A percentile compares a stretch with the other conserved stretches of the same genome.
phyloP scores from a whole-genome alignment of 2,113 vertebrate genomes.

The Chrysemys picta region DNA sequence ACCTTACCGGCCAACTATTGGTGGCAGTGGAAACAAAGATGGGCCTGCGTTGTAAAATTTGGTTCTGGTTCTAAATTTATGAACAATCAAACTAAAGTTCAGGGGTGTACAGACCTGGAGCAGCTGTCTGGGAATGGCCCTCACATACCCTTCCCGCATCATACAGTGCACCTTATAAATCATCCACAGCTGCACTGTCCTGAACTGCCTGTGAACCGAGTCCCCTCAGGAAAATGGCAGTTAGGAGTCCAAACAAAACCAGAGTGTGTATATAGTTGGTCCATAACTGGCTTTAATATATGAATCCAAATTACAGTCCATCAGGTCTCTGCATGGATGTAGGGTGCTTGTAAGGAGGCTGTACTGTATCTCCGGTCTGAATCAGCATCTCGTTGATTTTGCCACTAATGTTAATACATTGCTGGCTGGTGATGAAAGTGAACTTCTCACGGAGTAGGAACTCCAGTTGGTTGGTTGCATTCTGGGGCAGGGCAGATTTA shows the following conservation, averaged over 20 bases:
- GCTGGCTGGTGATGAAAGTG: not conserved
- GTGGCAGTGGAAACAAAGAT: not conserved
- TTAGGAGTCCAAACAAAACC: not conserved
- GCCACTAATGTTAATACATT: not conserved
- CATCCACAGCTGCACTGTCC: not conserved
- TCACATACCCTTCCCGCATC: not conserved
- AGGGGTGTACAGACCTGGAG: not conserved
- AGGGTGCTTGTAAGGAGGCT: not conserved
- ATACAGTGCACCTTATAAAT: not conserved
- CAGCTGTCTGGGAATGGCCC: not conserved
- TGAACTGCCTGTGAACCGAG: not conserved
- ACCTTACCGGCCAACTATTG: not conserved
- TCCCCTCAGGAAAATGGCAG: not conserved
- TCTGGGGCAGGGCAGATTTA: not conserved
- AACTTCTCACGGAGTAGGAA: not conserved
- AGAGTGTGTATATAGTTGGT: not conserved
- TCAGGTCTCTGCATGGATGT: not conserved
- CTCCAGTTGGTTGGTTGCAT: not conserved
- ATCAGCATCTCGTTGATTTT: not conserved
- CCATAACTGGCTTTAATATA: not conserved
- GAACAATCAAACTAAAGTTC: not conserved
- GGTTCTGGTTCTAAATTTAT: not conserved
- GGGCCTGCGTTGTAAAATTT: fast-evolving
- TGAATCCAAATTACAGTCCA: not conserved
- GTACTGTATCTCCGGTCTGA: not conserved